These are phyloP conservation scores for Sphyrna mokarran DNA, from an alignment of 2,113 vertebrate genomes.

Conservation along the genomic window DNA sequence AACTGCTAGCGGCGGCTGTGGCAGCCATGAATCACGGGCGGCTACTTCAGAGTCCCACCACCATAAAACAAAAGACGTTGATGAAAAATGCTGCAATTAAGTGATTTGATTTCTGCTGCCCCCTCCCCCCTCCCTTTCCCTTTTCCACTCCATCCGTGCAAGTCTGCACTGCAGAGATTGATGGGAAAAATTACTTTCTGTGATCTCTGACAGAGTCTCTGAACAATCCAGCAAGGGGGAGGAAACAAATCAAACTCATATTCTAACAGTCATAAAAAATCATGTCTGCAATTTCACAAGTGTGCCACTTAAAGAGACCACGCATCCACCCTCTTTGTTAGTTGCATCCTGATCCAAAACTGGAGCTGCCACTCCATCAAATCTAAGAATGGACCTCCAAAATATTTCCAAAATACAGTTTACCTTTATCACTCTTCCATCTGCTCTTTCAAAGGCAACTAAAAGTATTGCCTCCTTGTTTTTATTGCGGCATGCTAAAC, in stretches of 20 bases:
- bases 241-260: conserved; percentile 78
- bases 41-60: conserved; percentile 89
- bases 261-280: conserved; percentile 54
- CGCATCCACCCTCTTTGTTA: background rate
- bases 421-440: too few species aligned
- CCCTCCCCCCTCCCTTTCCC: conserved; percentile 67
- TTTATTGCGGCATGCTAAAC: background rate
- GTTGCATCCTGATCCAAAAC: background rate
- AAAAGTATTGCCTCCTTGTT: background rate
- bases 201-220: conserved; percentile 79
- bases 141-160: conserved; percentile 58
- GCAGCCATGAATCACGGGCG: conserved; percentile 97
- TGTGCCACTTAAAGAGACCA: conserved; percentile 1
- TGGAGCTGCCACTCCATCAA: background rate
- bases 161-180: conserved; percentile 79
- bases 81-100: conserved; percentile 99
- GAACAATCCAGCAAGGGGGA: conserved; percentile 76
- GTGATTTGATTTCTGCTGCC: conserved; percentile 98
- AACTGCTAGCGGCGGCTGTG: conserved; percentile 85
- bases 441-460: background rate
- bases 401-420: background rate
- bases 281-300: background rate
- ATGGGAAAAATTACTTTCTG: conserved; percentile 76
- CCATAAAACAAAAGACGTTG: conserved; percentile 99
- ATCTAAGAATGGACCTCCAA: background rate